These are phyloP conservation scores for Neoarius graeffei DNA, from an alignment of 2,113 vertebrate genomes.

Conservation along the genomic window DNA sequence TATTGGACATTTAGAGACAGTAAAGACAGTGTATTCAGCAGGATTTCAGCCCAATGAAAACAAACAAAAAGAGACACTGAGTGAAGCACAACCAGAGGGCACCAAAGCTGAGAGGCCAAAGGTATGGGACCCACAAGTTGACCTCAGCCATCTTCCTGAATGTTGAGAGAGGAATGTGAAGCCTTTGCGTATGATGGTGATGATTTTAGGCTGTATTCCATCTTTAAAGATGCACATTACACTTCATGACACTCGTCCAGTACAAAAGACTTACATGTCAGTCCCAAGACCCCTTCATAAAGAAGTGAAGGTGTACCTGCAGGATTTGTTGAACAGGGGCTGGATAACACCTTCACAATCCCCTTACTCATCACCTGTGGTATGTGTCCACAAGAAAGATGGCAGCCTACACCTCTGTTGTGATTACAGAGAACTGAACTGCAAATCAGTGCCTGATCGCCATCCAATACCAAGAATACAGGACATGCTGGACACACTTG, in stretches of 20 bases:
- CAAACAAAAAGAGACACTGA: neutral
- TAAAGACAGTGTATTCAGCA: neutral
- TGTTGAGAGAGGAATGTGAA: slow-evolving; percentile 13
- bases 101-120: too few species aligned
- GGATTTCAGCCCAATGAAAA: neutral
- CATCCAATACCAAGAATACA: slow-evolving; percentile 22
- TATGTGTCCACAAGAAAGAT: slow-evolving; percentile 6
- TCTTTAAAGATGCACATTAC: slow-evolving; percentile 12
- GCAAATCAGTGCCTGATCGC: slow-evolving; percentile 15
- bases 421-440: slow-evolving; percentile 2
- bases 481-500: slow-evolving; percentile 24
- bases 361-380: neutral
- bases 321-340: neutral
- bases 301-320: neutral
- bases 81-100: neutral
- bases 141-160: neutral
- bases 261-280: slow-evolving; percentile 1
- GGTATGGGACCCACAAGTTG: neutral
- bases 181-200: slow-evolving; percentile 2
- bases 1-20: neutral
- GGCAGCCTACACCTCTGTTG: neutral
- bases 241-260: neutral
- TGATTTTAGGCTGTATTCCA: slow-evolving; percentile 10
- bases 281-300: neutral
- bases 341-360: neutral